A percentile compares a stretch with the other conserved stretches of the same genome.
Evolutionary conservation across 2,888 invertebrate genomes (phyloP).

Genomic region (Meloe dianella): DNA sequence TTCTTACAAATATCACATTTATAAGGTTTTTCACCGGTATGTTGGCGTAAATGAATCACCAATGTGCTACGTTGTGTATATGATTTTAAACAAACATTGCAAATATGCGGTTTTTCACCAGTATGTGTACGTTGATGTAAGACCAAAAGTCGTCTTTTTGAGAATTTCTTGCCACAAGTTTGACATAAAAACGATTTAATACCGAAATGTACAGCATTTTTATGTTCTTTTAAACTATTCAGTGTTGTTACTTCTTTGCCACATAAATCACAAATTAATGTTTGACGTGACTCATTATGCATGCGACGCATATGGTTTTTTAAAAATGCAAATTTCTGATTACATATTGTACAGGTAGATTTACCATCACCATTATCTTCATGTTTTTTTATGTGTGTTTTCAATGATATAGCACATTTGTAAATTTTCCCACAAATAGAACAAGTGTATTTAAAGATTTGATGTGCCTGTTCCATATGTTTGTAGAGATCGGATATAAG

Average conservation of each 20-base stretch:
- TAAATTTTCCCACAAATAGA: no score
- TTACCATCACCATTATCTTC: slow-evolving; percentile 33
- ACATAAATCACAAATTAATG: slow-evolving; percentile 43
- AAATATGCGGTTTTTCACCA: slow-evolving; percentile 36
- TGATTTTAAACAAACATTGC: slow-evolving; percentile 58
- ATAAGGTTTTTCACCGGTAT: slow-evolving; percentile 52
- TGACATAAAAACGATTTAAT: slow-evolving; percentile 30
- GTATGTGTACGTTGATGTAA: slow-evolving; percentile 26
- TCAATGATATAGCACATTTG: no score
- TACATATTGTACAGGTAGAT: slow-evolving; percentile 31
- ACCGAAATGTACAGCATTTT: slow-evolving; percentile 25
- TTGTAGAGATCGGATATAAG: no score
- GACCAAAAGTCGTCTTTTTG: neutral
- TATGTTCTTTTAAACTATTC: slow-evolving; percentile 36
- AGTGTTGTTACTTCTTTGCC: slow-evolving; percentile 39
- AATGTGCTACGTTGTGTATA: slow-evolving; percentile 63
- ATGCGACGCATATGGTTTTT: neutral
- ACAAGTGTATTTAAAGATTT: neutral
- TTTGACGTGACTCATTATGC: neutral
- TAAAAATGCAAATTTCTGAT: neutral
- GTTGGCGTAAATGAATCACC: slow-evolving; percentile 58
- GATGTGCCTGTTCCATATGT: neutral
- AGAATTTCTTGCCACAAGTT: slow-evolving; percentile 33
- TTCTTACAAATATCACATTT: slow-evolving; percentile 43
- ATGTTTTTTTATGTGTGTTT: no score